phyloP scores from a whole-genome alignment of 1,140 invertebrate genomes.

The Lanistes nyassanus region DNA sequence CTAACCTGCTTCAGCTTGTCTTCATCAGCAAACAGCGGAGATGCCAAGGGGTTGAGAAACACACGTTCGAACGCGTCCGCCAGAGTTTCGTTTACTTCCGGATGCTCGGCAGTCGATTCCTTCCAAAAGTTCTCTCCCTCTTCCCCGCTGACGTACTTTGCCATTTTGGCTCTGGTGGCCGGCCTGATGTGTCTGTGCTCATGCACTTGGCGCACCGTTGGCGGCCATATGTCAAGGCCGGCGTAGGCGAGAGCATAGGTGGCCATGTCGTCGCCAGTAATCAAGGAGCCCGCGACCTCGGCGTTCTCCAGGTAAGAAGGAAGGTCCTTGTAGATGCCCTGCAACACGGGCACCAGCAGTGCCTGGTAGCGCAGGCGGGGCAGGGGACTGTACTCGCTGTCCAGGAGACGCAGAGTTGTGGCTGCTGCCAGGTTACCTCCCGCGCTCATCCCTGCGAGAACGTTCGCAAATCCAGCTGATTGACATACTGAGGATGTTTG shows the following conservation, averaged over 20 bases:
- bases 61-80: not conserved
- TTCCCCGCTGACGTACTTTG: not conserved
- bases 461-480: too few relatives aligned
- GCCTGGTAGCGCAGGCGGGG: conserved; percentile 39
- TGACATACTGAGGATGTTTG: not conserved
- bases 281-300: not conserved
- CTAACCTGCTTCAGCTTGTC: not conserved
- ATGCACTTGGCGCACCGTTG: not conserved
- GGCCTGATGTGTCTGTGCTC: not conserved
- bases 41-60: not conserved
- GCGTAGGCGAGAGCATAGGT: conserved; percentile 7
- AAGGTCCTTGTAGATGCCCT: conserved; percentile 45
- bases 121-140: too few relatives aligned
- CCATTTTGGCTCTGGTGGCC: not conserved
- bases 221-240: not conserved
- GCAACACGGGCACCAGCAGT: conserved; percentile 45
- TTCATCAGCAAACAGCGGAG: not conserved
- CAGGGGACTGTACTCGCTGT: conserved; percentile 21
- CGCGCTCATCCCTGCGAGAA: conserved; percentile 49
- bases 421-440: conserved; percentile 55
- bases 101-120: not conserved
- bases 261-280: not conserved
- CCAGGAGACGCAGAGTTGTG: conserved; percentile 38
- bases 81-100: not conserved
- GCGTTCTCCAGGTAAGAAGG: conserved; percentile 39